These are phyloP conservation scores for Acronicta aceris DNA, from an alignment of 2,888 invertebrate species.

Conservation along the genomic window DNA sequence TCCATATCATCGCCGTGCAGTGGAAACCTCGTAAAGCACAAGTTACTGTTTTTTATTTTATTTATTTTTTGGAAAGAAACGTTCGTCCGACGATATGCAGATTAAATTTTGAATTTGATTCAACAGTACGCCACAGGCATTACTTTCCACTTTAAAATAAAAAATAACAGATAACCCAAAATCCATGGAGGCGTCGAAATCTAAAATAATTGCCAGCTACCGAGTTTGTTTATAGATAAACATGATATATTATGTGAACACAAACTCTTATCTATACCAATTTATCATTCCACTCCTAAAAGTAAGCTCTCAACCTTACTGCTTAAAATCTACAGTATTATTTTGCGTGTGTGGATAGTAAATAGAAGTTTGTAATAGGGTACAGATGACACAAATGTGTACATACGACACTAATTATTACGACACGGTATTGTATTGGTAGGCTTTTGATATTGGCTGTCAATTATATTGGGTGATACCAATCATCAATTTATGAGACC, in stretches of 20 bases:
- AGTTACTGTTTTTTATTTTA: too few relatives aligned
- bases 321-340: conserved; percentile 12
- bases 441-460: conserved; percentile 56
- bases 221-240: conserved; percentile 69
- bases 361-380: conserved; percentile 22
- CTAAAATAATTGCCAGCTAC: conserved; percentile 75
- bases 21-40: too few relatives aligned
- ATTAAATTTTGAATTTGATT: too few relatives aligned
- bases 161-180: conserved; percentile 58
- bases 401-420: conserved; percentile 67
- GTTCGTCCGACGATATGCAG: too few relatives aligned
- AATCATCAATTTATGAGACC: conserved; percentile 49
- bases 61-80: too few relatives aligned
- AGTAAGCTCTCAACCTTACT: conserved; percentile 11
- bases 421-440: conserved; percentile 66
- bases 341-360: conserved; percentile 8
- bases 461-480: conserved; percentile 59
- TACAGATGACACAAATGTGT: conserved; percentile 62
- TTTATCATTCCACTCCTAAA: conserved; percentile 30
- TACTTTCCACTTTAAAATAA: conserved; percentile 10
- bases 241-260: conserved; percentile 72
- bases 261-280: conserved; percentile 50
- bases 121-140: too few relatives aligned
- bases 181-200: conserved; percentile 66
- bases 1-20: too few relatives aligned